phyloP scores from a whole-genome alignment of 2,797 vertebrate species.

The Pristis pectinata region DNA sequence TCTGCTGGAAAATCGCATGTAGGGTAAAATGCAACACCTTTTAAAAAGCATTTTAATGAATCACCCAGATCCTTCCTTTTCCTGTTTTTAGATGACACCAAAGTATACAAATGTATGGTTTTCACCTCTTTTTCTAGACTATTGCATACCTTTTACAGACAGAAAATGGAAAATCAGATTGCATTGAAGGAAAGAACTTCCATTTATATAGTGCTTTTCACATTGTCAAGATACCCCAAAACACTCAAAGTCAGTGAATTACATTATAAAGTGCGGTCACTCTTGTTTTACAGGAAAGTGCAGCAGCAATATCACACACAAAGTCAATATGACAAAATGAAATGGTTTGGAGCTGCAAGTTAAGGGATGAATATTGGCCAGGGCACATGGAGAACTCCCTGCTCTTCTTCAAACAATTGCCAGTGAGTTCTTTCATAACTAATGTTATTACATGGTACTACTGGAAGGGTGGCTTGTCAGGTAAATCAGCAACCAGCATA shows the following conservation, averaged over 20 bases:
- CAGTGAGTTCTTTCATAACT: not conserved
- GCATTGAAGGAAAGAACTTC: not conserved
- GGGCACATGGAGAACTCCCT: not conserved
- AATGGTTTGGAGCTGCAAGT: not conserved
- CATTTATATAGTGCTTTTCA: not conserved
- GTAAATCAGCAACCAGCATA: not conserved
- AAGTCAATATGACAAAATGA: not conserved
- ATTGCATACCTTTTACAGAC: not conserved
- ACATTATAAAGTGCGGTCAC: not conserved
- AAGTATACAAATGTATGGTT: not conserved
- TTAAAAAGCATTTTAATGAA: not conserved
- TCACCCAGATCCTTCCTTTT: not conserved
- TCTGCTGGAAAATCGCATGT: not conserved
- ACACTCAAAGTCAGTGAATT: not conserved
- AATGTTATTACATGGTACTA: not conserved
- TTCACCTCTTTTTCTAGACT: not conserved
- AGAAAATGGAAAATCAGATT: not conserved
- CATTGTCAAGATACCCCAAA: not conserved
- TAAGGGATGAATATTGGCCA: not conserved
- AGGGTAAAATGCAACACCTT: not conserved
- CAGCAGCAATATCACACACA: not conserved
- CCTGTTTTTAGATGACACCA: not conserved
- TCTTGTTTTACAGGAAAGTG: not conserved
- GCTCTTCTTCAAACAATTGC: not conserved
- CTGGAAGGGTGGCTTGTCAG: not conserved